These are phyloP conservation scores for Sycobia sp. DNA, from an alignment of 1,140 invertebrate species.

Conservation along the genomic window DNA sequence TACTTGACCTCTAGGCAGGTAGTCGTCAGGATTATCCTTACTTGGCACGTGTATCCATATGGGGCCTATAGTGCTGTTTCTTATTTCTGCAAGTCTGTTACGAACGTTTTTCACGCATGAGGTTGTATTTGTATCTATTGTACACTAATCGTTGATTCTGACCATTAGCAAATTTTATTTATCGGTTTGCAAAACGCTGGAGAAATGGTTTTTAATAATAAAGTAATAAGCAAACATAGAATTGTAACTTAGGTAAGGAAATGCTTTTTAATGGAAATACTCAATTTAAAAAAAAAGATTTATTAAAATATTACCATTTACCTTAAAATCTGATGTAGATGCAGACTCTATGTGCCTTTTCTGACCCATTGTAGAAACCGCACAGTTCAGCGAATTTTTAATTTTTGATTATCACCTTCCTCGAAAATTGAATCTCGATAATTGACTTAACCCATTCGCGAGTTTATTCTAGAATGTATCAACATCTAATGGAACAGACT, in stretches of 20 bases:
- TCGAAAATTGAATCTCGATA: not conserved
- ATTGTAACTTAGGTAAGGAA: not conserved
- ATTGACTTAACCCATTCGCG: no score
- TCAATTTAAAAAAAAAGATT: not conserved
- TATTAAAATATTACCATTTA: not conserved
- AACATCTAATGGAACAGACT: no score
- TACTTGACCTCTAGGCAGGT: slow-evolving; percentile 23
- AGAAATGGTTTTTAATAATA: no score
- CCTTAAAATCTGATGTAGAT: not conserved
- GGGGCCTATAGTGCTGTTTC: no score
- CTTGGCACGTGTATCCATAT: not conserved
- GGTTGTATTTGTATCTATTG: slow-evolving; percentile 20
- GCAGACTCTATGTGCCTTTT: not conserved
- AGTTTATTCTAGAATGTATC: no score
- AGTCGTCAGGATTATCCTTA: slow-evolving; percentile 46
- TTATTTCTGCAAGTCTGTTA: slow-evolving; percentile 39
- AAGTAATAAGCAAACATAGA: not conserved
- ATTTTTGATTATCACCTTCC: not conserved
- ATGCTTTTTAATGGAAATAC: not conserved
- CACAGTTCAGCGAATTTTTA: not conserved
- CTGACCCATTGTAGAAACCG: not conserved
- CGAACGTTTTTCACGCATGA: slow-evolving; percentile 20
- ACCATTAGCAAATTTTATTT: slow-evolving; percentile 17
- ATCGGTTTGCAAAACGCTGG: not conserved
- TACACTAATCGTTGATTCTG: slow-evolving; percentile 18